Evolutionary conservation across 2,113 vertebrate genomes (phyloP).

Genomic region (Malurus elegans): DNA sequence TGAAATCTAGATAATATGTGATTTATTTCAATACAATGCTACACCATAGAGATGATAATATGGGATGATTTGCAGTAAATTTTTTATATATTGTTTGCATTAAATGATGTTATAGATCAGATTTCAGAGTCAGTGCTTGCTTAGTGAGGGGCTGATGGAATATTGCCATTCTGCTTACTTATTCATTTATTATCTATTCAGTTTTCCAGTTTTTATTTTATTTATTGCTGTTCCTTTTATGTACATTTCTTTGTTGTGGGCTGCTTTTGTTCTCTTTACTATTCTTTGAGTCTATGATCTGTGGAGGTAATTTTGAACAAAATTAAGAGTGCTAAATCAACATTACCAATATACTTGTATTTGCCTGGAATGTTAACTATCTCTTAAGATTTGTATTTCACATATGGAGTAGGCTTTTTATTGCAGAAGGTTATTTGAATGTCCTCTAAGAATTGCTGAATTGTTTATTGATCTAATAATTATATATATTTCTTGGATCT

Average conservation of each 20-base stretch:
- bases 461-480: conserved; percentile 53
- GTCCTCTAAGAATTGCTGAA: conserved; percentile 15
- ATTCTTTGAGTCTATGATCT: conserved; percentile 14
- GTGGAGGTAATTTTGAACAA: conserved; percentile 48
- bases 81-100: conserved; percentile 20
- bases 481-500: conserved; percentile 12
- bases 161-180: not conserved
- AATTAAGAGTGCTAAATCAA: conserved; percentile 59
- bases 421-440: conserved; percentile 26
- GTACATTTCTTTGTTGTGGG: not conserved
- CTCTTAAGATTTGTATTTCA: conserved; percentile 30
- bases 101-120: not conserved
- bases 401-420: not conserved
- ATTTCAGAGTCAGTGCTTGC: not conserved
- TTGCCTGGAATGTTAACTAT: conserved; percentile 31
- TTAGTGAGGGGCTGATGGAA: not conserved
- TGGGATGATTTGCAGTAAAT: not conserved
- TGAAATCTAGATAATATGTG: not conserved
- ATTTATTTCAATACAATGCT: not conserved
- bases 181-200: conserved; percentile 20
- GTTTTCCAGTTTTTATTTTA: conserved; percentile 33
- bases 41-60: not conserved
- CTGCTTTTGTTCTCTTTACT: conserved; percentile 18
- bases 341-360: conserved; percentile 1
- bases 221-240: conserved; percentile 21